phyloP scores from a whole-genome alignment of 2,113 vertebrate species.

The Ptychochromis oligacanthus region DNA sequence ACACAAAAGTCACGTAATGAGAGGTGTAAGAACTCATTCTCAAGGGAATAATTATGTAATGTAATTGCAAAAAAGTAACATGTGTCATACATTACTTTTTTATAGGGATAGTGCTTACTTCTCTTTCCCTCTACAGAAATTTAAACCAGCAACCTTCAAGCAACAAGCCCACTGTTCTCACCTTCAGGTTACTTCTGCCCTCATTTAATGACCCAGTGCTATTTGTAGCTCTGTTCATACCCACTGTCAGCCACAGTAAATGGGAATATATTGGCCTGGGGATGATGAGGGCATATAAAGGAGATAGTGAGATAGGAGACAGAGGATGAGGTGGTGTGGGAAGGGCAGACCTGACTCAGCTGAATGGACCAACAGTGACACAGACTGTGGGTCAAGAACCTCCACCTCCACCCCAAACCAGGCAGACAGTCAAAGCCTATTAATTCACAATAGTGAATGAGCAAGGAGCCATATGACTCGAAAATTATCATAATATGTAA shows the following conservation, averaged over 20 bases:
- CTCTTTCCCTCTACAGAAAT: background rate
- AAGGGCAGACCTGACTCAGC: slow-evolving; percentile 60
- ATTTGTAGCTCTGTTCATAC: slow-evolving; percentile 41
- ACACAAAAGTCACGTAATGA: background rate
- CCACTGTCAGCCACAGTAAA: slow-evolving; percentile 51
- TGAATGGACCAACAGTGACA: slow-evolving; percentile 21
- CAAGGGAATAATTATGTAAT: background rate
- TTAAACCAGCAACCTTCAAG: slow-evolving; percentile 22
- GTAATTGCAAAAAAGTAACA: background rate
- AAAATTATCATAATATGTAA: slow-evolving; percentile 54
- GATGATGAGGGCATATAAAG: slow-evolving; percentile 53
- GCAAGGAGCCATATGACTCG: background rate
- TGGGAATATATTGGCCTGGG: slow-evolving; percentile 42
- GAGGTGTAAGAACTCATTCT: background rate
- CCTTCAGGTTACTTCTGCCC: slow-evolving; percentile 25
- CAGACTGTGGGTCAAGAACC: slow-evolving; percentile 44
- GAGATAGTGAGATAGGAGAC: background rate
- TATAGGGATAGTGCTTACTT: background rate
- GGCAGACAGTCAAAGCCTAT: slow-evolving; percentile 9
- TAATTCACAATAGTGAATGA: slow-evolving; percentile 14
- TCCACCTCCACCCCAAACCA: slow-evolving; percentile 11
- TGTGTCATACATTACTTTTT: background rate
- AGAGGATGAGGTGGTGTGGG: background rate
- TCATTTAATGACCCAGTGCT: slow-evolving; percentile 34
- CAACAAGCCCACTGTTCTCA: background rate